phyloP scores from a whole-genome alignment of 1,140 invertebrate species.

The Caenorhabditis remanei region DNA sequence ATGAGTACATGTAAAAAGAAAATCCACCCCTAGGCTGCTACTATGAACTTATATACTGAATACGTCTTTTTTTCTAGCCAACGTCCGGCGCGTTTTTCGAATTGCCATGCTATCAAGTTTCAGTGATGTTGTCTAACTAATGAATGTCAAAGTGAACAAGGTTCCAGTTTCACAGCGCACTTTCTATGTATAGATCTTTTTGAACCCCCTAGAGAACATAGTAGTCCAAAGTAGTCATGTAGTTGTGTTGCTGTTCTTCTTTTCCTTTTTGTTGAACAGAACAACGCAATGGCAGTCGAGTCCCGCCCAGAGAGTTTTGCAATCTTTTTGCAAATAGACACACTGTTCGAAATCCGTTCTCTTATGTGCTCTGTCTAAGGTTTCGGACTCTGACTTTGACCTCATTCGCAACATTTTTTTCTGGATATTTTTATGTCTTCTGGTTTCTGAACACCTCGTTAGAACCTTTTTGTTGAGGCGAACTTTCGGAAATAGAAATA shows the following conservation, averaged over 20 bases:
- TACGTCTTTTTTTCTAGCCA: not conserved
- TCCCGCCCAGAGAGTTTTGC: not conserved
- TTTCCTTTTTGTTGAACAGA: not conserved
- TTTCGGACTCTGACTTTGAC: not conserved
- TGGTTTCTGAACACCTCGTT: not conserved
- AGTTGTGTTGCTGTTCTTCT: constrained; percentile 35
- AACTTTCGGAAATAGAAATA: constrained; percentile 3
- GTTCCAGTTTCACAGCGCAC: constrained; percentile 35
- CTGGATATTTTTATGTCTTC: not conserved
- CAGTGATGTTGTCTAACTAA: constrained; percentile 37
- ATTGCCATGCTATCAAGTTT: constrained; percentile 25
- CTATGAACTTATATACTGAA: not conserved
- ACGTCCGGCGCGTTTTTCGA: constrained; percentile 30
- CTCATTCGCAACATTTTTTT: not conserved
- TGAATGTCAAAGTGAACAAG: constrained; percentile 42
- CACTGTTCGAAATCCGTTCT: not conserved
- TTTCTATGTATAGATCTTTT: constrained; percentile 53
- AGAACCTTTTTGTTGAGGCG: not conserved
- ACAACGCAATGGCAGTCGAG: not conserved
- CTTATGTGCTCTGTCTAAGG: not conserved
- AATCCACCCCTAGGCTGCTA: not conserved
- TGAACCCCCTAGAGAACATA: constrained; percentile 33
- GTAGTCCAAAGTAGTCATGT: constrained; percentile 31
- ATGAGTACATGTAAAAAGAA: not conserved
- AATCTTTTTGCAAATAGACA: constrained; percentile 31